Evolutionary conservation across 1,140 invertebrate species (phyloP), one percentile per base, ranked within the genome.

Genomic region (Adoxophyes honmai): DNA sequence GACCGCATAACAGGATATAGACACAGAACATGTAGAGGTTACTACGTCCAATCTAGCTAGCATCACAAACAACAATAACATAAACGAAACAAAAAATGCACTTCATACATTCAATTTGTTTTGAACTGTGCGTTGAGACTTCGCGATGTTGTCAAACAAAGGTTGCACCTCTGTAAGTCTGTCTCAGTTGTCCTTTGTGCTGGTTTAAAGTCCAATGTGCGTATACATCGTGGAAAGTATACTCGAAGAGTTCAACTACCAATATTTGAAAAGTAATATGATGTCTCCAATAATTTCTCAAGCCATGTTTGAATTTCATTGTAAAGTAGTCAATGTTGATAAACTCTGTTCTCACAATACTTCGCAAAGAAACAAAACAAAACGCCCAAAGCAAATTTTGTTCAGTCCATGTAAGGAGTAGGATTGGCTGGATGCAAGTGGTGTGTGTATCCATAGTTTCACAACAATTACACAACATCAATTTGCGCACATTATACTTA

Each of bases 381-480:
- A 62, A 62, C 34, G 57, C 51, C 14, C 15, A 34, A 57, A 57
- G 44, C 18, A 42, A 57, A 16, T 28, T 48, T 42, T 35, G 35
- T 39, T 39, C n/a, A 21, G 18, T 55, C 35, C 15, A 55, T 51
- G 28, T 58, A 21, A 59, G 73, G 72, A 66, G 52, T 51, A 54
- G 63, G 70, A 68, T 65, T 15, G 68, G 70, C 64, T 66, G 77
- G 79, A 79, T 78, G 77, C 70, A 74, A 84, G 85, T 88, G 82
- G 82, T 87, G 78, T 82, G 68, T 62, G 57, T 72, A 68, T 63
- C 66, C 70, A 74, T 69, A 76, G 21, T 28, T 71, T 73, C 67
- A 80, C 78, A 81, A 85, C 81, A 86, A 66, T 77, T 74, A 73
- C 81, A 86, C 85, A 86, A 86, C 85, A 88, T 77, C 85, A 81